Percentiles rank a stretch among this genome's conserved stretches.
Conservation (phyloP, 2,888 invertebrate genomes). For the Drosophila longiperda region DNA sequence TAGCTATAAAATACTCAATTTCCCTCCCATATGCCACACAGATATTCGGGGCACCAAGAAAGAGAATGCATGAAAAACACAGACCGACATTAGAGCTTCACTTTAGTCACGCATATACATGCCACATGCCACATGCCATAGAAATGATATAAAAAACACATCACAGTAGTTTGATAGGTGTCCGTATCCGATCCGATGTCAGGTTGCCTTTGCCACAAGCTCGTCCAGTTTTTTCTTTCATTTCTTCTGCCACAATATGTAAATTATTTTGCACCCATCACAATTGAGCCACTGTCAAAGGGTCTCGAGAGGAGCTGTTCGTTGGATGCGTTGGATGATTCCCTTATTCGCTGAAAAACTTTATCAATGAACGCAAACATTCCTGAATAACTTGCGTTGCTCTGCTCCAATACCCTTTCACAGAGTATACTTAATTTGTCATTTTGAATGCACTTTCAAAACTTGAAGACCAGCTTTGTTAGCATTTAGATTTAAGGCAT, state of each 20-base stretch:
- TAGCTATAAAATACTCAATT: conserved; percentile 46
- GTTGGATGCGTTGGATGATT: conserved; percentile 26
- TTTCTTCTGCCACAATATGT: conserved; percentile 59
- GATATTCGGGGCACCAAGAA: conserved; percentile 10
- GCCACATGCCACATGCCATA: conserved; percentile 26
- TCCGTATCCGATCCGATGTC: conserved; percentile 17
- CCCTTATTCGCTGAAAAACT: conserved; percentile 58
- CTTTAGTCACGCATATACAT: conserved; percentile 26
- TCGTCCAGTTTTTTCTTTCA: conserved; percentile 19
- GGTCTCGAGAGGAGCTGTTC: neutral
- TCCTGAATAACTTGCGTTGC: conserved; percentile 47
- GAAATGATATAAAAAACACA: conserved; percentile 23
- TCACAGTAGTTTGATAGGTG: conserved; percentile 52
- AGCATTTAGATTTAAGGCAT: neutral
- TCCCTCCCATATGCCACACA: conserved; percentile 43
- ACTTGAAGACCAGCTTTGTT: neutral
- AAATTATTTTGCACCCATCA: conserved; percentile 66
- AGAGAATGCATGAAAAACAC: neutral
- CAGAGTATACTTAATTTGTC: neutral
- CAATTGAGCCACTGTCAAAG: conserved; percentile 28
- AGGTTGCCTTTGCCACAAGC: conserved; percentile 3
- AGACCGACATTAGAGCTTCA: conserved; percentile 9
- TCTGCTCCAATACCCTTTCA: conserved; percentile 12
- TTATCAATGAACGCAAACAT: conserved; percentile 70
- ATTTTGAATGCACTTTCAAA: neutral